Conservation (phyloP, 2,113 vertebrate species). For the Trogon surrucura region DNA sequence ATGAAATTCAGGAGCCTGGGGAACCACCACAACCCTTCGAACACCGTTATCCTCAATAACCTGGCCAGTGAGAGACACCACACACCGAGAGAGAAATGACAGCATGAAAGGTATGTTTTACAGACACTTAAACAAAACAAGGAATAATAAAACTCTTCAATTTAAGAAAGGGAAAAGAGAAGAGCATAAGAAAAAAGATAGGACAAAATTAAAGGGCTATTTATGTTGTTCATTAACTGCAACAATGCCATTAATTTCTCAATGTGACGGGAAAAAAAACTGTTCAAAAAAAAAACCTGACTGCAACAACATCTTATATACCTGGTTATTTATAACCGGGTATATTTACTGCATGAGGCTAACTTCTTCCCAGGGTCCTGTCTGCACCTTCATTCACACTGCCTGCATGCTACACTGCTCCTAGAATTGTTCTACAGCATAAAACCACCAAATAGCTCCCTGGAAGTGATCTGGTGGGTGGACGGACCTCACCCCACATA, state of each 20-base stretch:
- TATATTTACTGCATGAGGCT: background rate
- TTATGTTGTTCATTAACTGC: background rate
- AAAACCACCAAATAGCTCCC: background rate
- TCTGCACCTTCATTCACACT: background rate
- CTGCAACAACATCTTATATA: background rate
- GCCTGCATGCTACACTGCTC: background rate
- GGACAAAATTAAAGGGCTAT: background rate
- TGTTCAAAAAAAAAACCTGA: background rate
- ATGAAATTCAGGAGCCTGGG: conserved; percentile 94
- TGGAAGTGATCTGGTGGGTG: background rate
- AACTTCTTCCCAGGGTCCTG: background rate
- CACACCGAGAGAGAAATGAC: background rate
- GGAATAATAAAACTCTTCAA: background rate
- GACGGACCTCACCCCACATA: background rate
- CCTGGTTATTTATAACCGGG: background rate
- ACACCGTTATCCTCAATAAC: conserved; percentile 98
- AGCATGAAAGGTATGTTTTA: background rate
- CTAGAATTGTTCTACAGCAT: background rate
- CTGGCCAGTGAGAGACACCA: conserved; percentile 67
- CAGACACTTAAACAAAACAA: background rate
- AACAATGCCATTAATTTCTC: background rate
- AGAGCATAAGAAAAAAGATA: background rate
- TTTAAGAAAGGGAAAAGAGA: background rate
- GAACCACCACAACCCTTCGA: conserved; percentile 96
- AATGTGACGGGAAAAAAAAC: background rate